Conservation (phyloP, 2,113 vertebrate species). For the Pelecanoides urinatrix region DNA sequence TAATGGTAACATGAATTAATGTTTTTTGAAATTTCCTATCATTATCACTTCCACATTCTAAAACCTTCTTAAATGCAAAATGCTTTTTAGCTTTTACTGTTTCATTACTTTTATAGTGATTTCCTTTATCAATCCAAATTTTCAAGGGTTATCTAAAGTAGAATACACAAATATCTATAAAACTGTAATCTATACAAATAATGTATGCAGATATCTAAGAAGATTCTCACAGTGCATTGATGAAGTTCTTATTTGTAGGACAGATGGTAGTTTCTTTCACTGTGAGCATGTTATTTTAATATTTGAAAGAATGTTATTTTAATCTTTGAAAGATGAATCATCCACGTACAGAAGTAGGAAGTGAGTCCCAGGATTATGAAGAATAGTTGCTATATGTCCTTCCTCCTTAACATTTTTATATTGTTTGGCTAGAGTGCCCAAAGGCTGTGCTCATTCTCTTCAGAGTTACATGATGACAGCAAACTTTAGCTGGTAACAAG, state of each 20-base stretch:
- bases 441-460: neutral
- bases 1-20: neutral
- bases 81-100: neutral
- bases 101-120: neutral
- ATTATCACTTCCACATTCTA: neutral
- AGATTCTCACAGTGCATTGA: neutral
- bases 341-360: neutral
- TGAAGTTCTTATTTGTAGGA: neutral
- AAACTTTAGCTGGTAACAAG: neutral
- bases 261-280: neutral
- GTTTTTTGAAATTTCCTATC: neutral
- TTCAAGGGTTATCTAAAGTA: neutral
- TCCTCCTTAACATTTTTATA: conserved; percentile 1
- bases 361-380: neutral
- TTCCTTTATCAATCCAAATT: neutral
- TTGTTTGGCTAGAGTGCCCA: neutral
- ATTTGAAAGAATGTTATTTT: neutral
- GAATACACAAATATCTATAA: neutral
- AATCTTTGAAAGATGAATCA: neutral
- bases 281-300: neutral
- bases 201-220: neutral
- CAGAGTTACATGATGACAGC: neutral
- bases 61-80: neutral
- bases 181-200: neutral
- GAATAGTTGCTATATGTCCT: neutral